Percentiles rank a stretch among this genome's conserved stretches.
These are phyloP conservation scores for Poeciliopsis turneri DNA, from an alignment of 2,797 vertebrate species.

Conservation along the genomic window DNA sequence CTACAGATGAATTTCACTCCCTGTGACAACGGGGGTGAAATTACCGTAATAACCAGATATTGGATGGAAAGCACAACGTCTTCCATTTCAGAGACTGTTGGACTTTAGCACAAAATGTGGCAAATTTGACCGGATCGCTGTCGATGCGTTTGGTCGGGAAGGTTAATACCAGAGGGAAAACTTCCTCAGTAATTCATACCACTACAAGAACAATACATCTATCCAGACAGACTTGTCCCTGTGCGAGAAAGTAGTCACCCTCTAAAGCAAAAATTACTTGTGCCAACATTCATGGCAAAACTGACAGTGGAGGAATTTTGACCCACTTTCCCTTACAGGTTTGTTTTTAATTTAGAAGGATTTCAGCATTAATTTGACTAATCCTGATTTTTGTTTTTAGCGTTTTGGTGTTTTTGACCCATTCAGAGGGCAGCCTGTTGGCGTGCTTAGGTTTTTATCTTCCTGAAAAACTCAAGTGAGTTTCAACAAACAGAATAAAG, in stretches of 20 bases:
- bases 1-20: too few relatives aligned
- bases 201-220: background rate
- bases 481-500: background rate
- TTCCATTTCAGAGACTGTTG: too few relatives aligned
- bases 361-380: background rate
- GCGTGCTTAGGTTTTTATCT: background rate
- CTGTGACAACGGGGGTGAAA: too few relatives aligned
- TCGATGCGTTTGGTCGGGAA: too few relatives aligned
- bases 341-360: background rate
- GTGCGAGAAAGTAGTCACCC: background rate
- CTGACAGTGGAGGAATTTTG: background rate
- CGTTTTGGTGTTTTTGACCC: background rate
- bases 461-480: background rate
- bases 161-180: background rate
- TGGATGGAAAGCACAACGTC: too few relatives aligned
- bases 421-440: background rate
- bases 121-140: too few relatives aligned
- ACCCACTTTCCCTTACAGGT: background rate
- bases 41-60: too few relatives aligned
- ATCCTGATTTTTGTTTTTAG: background rate
- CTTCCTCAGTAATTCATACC: background rate
- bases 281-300: background rate
- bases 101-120: too few relatives aligned
- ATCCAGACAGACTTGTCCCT: background rate
- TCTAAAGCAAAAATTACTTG: background rate